Conservation (phyloP, 2,113 vertebrate species). For the Cnemophilus loriae region DNA sequence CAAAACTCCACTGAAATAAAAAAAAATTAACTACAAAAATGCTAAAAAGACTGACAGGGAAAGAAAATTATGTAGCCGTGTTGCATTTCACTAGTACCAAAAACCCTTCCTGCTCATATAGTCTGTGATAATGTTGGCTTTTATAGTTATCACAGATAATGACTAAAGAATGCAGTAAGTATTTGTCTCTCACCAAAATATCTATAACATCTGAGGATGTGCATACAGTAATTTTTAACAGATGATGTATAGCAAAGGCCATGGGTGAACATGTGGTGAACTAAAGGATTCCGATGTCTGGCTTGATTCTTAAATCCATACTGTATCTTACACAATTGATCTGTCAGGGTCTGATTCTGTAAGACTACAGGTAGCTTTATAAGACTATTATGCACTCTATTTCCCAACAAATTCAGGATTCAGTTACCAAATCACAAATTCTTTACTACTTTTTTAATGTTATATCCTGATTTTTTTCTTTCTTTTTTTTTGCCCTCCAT, state of each 20-base stretch:
- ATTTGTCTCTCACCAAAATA: background rate
- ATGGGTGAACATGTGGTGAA: background rate
- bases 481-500: rapidly evolving
- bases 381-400: background rate
- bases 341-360: background rate
- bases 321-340: background rate
- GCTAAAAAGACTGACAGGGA: background rate
- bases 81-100: background rate
- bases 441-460: background rate
- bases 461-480: rapidly evolving
- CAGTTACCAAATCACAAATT: background rate
- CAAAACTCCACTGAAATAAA: background rate
- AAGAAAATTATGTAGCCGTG: background rate
- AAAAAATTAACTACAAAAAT: background rate
- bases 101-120: rapidly evolving
- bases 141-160: background rate
- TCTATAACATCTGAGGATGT: background rate
- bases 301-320: background rate
- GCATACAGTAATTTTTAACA: background rate
- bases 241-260: background rate
- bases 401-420: background rate
- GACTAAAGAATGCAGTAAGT: background rate
- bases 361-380: background rate
- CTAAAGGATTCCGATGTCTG: background rate
- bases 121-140: background rate